Conservation (phyloP, 2,888 invertebrate genomes). For the Heliconius ismenius region DNA sequence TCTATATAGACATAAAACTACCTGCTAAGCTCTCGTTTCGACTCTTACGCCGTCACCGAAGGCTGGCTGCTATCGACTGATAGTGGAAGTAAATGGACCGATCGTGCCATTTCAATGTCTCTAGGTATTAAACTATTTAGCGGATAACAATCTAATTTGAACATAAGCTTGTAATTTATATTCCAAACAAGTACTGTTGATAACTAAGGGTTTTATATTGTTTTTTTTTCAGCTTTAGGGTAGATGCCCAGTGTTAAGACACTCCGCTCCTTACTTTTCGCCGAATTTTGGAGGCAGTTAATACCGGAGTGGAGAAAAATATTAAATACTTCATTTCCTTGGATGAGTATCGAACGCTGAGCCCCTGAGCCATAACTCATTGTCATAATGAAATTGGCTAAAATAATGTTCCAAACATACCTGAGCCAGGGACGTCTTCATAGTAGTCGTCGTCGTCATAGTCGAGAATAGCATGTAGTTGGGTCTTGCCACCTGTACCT, state of each 20-base stretch:
- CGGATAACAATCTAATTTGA: constrained; percentile 53
- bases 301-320: no score
- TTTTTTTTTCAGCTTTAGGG: not conserved
- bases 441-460: constrained; percentile 85
- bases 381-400: not conserved
- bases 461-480: constrained; percentile 87
- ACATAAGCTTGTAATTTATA: constrained; percentile 49
- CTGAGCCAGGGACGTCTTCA: constrained; percentile 82
- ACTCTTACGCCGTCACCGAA: constrained; percentile 48
- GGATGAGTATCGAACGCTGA: no score
- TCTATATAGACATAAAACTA: constrained; percentile 27
- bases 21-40: constrained; percentile 39
- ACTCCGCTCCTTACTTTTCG: no score
- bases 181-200: constrained; percentile 39
- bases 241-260: no score
- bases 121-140: constrained; percentile 46
- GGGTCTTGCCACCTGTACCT: constrained; percentile 82
- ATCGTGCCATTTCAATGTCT: constrained; percentile 54
- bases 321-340: no score
- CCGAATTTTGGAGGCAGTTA: no score
- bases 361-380: no score
- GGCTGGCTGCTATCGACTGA: constrained; percentile 57
- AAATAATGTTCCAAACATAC: constrained; percentile 50
- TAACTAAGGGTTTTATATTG: not conserved
- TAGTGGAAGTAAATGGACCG: constrained; percentile 61